A percentile compares a stretch with the other conserved stretches of the same genome.
These are phyloP conservation scores for Callospermophilus lateralis DNA, from an alignment of 2,113 vertebrate species.

Conservation along the genomic window DNA sequence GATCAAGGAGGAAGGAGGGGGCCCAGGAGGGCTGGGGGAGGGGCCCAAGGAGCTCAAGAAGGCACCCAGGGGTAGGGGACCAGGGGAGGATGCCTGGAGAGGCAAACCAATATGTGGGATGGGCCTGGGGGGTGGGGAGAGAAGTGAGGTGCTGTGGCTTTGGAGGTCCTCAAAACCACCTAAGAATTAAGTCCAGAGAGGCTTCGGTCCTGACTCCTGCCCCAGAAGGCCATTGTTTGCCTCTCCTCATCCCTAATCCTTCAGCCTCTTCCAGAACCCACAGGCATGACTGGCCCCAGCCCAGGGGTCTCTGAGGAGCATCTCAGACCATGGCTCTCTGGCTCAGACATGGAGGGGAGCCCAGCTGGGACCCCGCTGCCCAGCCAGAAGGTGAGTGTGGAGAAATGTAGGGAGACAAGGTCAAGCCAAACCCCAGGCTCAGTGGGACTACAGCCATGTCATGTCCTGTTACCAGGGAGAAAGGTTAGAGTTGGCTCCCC, in stretches of 20 bases:
- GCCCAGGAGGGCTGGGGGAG: slow-evolving; percentile 82
- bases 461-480: not conserved
- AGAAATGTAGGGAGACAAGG: not conserved
- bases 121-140: slow-evolving; percentile 12
- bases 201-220: not conserved
- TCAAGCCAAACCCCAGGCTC: not conserved
- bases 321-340: not conserved
- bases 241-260: not conserved
- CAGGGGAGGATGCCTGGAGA: slow-evolving; percentile 70
- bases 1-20: slow-evolving; percentile 84
- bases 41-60: slow-evolving; percentile 73
- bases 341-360: slow-evolving; percentile 50
- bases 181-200: not conserved
- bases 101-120: slow-evolving; percentile 75
- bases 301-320: not conserved
- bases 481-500: not conserved
- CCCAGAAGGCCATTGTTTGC: not conserved
- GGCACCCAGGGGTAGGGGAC: slow-evolving; percentile 78
- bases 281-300: not conserved
- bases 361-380: slow-evolving; percentile 36
- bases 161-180: slow-evolving; percentile 5
- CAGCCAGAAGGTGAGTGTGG: not conserved
- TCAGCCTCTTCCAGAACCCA: not conserved
- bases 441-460: not conserved
- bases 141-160: not conserved